Conservation (phyloP, 1,140 invertebrate species). For the Ylistrum balloti region DNA sequence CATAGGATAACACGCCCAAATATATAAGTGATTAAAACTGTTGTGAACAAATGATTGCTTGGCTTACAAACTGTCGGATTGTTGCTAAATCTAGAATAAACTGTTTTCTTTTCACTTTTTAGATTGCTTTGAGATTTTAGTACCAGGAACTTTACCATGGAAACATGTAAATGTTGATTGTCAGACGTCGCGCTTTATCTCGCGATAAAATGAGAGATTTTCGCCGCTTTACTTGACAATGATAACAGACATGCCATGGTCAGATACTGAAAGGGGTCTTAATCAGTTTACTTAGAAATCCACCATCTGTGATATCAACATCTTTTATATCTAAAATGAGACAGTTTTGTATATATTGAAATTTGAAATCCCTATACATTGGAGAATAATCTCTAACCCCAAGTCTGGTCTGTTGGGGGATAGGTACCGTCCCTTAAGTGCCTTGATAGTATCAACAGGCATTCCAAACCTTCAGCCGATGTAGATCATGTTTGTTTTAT, state of each 20-base stretch:
- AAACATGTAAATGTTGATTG: not conserved
- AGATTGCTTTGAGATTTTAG: slow-evolving; percentile 16
- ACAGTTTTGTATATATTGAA: not conserved
- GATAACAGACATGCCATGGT: not conserved
- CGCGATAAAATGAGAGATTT: slow-evolving; percentile 8
- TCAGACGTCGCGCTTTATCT: not conserved
- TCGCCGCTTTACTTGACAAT: not conserved
- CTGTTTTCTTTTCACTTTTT: not conserved
- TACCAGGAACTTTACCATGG: not conserved
- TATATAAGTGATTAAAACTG: not conserved
- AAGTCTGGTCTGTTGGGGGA: not conserved
- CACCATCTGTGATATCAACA: not conserved
- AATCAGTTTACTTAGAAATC: not conserved
- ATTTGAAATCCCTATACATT: slow-evolving; percentile 21
- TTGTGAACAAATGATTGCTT: not conserved
- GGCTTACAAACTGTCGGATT: not conserved
- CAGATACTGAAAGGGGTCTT: not conserved
- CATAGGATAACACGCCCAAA: not conserved
- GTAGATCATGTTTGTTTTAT: not conserved
- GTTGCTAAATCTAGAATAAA: not conserved
- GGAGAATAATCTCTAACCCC: not conserved
- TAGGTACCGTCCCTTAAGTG: not conserved
- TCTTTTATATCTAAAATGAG: not conserved
- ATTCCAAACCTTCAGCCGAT: not conserved
- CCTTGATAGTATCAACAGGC: not conserved